These are phyloP conservation scores for Crotalus viridis DNA, from an alignment of 2,113 vertebrate genomes.

Conservation along the genomic window DNA sequence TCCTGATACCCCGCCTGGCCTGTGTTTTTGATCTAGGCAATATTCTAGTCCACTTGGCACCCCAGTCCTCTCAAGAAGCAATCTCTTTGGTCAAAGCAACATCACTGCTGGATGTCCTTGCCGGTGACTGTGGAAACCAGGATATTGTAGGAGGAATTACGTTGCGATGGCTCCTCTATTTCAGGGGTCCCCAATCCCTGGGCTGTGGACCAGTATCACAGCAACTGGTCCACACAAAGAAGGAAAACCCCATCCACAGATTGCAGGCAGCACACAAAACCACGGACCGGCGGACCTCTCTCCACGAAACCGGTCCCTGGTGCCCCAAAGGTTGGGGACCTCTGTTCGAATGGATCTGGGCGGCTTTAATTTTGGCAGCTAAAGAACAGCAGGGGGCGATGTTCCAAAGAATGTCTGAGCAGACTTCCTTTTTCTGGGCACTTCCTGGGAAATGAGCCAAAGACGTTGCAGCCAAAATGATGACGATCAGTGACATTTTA, in stretches of 20 bases:
- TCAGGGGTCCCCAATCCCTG: too few species aligned
- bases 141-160: not conserved
- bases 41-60: too few species aligned
- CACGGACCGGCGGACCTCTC: too few species aligned
- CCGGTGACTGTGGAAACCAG: fast-evolving
- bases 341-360: too few species aligned
- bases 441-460: not conserved
- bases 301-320: too few species aligned
- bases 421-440: not conserved
- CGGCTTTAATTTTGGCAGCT: not conserved
- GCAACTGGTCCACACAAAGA: too few species aligned
- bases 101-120: not conserved
- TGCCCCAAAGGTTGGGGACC: too few species aligned
- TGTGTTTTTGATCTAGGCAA: not conserved
- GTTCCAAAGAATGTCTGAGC: too few species aligned
- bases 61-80: not conserved
- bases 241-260: too few species aligned
- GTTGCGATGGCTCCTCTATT: not conserved
- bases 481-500: not conserved
- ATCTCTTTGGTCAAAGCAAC: not conserved
- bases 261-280: too few species aligned
- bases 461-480: not conserved
- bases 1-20: not conserved
- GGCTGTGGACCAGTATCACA: too few species aligned
- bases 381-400: conserved; percentile 9